Conservation (phyloP, 2,797 vertebrate genomes). For the Agapornis canus region DNA sequence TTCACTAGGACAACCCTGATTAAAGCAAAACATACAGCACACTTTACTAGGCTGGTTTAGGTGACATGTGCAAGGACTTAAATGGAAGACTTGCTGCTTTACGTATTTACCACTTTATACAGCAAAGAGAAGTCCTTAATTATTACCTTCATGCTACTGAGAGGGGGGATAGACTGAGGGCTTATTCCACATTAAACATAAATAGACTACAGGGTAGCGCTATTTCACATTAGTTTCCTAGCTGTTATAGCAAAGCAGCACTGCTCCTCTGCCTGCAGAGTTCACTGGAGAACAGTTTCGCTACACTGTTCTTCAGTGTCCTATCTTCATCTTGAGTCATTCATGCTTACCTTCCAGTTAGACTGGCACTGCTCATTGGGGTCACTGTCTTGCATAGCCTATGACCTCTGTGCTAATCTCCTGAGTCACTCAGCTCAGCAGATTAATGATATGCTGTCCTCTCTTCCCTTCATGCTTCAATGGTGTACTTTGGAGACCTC, state of each 20-base stretch:
- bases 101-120: not conserved
- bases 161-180: not conserved
- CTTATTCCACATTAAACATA: not conserved
- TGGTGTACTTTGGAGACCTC: slow-evolving; percentile 49
- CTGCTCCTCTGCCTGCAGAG: not conserved
- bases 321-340: not conserved
- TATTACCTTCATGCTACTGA: not conserved
- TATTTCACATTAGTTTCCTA: not conserved
- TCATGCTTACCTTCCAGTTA: slow-evolving; percentile 65
- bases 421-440: slow-evolving; percentile 65
- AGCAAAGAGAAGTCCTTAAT: not conserved
- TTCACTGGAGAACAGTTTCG: not conserved
- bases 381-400: slow-evolving; percentile 68
- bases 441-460: slow-evolving; percentile 70
- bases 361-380: slow-evolving; percentile 45
- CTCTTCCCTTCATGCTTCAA: slow-evolving; percentile 66
- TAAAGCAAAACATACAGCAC: not conserved
- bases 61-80: not conserved
- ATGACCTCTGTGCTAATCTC: slow-evolving; percentile 46
- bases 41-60: not conserved
- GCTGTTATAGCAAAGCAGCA: not conserved
- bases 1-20: not conserved
- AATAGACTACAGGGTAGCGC: not conserved
- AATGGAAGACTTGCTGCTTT: not conserved
- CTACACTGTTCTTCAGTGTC: not conserved